Percentiles rank a stretch among this genome's conserved stretches.
Evolutionary conservation across 2,888 invertebrate genomes (phyloP).

Genomic region (Spodoptera littoralis): DNA sequence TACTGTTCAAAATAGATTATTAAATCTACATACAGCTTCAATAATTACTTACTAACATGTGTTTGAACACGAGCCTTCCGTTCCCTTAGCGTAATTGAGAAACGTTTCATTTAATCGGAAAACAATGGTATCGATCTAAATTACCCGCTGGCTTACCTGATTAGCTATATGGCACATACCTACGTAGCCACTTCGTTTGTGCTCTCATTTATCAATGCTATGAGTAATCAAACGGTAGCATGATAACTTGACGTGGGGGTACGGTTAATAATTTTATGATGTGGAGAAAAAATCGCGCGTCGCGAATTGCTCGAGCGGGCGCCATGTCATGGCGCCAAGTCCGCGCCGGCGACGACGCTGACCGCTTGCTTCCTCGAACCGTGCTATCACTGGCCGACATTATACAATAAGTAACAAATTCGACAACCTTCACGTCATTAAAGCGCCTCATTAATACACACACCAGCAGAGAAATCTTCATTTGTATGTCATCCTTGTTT

Average conservation of each 20-base stretch:
- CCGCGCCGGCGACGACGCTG: constrained; percentile 68
- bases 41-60: constrained; percentile 33
- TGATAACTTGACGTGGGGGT: constrained; percentile 55
- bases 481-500: constrained; percentile 55
- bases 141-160: constrained; percentile 23
- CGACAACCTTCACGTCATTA: constrained; percentile 59
- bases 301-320: constrained; percentile 72
- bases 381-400: constrained; percentile 74
- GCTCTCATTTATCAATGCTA: constrained; percentile 37
- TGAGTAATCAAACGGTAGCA: constrained; percentile 61
- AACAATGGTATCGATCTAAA: constrained; percentile 37
- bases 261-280: constrained; percentile 74
- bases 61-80: constrained; percentile 29
- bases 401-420: constrained; percentile 67
- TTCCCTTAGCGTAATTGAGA: constrained; percentile 31
- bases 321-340: constrained; percentile 81
- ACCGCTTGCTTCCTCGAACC: constrained; percentile 83
- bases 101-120: constrained; percentile 28
- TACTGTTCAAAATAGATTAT: constrained; percentile 45
- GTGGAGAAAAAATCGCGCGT: constrained; percentile 73
- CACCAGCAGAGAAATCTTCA: constrained; percentile 50
- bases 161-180: constrained; percentile 17
- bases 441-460: constrained; percentile 55
- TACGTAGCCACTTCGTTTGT: constrained; percentile 4
- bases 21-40: constrained; percentile 29